phyloP scores from a whole-genome alignment of 2,888 invertebrate genomes.

The Tenthredo mesomela region DNA sequence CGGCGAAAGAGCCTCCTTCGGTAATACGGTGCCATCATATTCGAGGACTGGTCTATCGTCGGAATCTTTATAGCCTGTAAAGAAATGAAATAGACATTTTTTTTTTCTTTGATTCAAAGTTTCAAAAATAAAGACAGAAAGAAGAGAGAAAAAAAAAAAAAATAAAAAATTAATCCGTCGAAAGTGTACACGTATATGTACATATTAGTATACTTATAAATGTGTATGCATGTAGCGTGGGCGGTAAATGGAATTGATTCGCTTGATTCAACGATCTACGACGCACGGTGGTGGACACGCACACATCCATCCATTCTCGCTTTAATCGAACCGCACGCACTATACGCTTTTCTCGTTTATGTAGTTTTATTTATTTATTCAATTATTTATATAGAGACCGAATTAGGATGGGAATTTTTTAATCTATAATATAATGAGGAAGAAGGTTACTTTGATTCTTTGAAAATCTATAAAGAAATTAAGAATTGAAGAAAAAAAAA shows the following conservation, averaged over 20 bases:
- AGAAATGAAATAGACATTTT: conserved; percentile 52
- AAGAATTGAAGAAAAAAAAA: too few species aligned
- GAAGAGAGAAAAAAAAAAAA: background rate
- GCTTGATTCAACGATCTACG: conserved; percentile 29
- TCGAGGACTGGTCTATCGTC: conserved; percentile 84
- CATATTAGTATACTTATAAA: background rate
- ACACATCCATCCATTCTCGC: conserved; percentile 54
- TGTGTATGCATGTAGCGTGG: background rate
- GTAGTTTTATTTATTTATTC: background rate
- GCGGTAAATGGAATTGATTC: conserved; percentile 9
- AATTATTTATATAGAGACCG: conserved; percentile 57
- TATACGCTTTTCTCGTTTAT: conserved; percentile 59
- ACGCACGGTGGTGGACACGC: background rate
- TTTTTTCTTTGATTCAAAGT: background rate
- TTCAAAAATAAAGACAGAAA: background rate
- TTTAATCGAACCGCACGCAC: conserved; percentile 63
- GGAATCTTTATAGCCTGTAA: conserved; percentile 85
- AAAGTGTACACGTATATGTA: background rate
- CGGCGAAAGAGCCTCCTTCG: conserved; percentile 82
- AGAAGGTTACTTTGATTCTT: background rate
- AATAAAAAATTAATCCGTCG: background rate
- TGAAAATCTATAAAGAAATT: too few species aligned
- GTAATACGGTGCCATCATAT: conserved; percentile 82
- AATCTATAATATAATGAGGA: background rate
- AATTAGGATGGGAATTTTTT: too few species aligned